Base-by-base conservation (phyloP, 2,113 vertebrate genomes). In the Nyctereutes procyonoides region DNA sequence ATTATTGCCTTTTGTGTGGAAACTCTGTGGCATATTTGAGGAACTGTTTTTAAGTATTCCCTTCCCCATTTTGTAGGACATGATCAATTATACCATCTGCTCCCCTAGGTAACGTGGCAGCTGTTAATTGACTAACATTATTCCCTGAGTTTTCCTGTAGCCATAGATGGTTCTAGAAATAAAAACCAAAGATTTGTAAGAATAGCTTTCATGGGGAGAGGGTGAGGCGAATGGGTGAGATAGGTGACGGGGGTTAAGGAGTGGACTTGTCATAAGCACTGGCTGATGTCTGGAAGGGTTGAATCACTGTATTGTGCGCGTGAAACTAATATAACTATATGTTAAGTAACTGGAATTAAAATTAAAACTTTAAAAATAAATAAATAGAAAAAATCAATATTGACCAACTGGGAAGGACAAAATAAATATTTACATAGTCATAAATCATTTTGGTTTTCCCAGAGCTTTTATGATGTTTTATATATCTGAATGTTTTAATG, bases 81-180 rank as follows among this genome's bases (percentile, higher is more conserved):
- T 88, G 19, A 93, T 96, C 92, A 38, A 51, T 76, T 77, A 88
- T 86, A 88, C 85, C 82, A 94, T 90, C 63, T 93, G 74, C 71
- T 97, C 38, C 56, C 92, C 48, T 58, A 43, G 43, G 90, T 83
- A 77, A 90, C 22, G 71, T 88, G 71, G 92, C 69, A 94, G 67
- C 62, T 97, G 22, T 88, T 97, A 90, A 77, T 60, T 95, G 73
- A 95, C 80, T 86, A 67, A 77, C 69, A 91, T 82, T 94, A 30
- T 81, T 95, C 51, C 43, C 67, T 73, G 76, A 95, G 65, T 85
- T 96, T 96, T 88, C 48, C 65, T 90, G 55, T 95, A 48, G 81
- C 71, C 51, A 74, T 88, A 73, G 56, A 84, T 94, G 53, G 32
- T 65, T 90, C 74, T 84, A 84, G 90, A 96, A 88, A 76, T 58